These are phyloP conservation scores for Hozukius guyotensis DNA, from an alignment of 2,797 vertebrate genomes.

Conservation along the genomic window DNA sequence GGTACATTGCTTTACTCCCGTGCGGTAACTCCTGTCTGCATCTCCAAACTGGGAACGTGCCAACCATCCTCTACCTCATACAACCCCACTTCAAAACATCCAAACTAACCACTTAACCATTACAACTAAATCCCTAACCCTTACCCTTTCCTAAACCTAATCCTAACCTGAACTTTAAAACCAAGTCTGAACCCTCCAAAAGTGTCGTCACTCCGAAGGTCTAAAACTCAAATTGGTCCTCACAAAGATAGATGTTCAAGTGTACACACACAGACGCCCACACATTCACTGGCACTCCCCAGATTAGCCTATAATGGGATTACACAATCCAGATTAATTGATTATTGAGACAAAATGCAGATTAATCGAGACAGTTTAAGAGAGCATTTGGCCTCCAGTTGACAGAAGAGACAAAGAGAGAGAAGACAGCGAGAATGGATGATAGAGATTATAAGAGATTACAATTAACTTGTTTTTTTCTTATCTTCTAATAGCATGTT, in stretches of 20 bases:
- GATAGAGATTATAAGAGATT: background rate
- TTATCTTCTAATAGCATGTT: background rate
- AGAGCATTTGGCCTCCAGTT: slow-evolving; percentile 13
- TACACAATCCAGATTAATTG: slow-evolving; percentile 72
- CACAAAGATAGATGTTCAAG: background rate
- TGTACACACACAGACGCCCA: background rate
- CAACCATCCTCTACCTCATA: too few relatives aligned
- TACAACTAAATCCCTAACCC: background rate
- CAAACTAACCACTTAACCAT: background rate
- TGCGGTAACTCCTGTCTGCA: too few relatives aligned
- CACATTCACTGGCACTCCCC: slow-evolving; percentile 11
- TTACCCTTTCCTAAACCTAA: background rate
- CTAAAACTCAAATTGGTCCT: background rate
- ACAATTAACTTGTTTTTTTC: background rate
- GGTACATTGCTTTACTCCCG: too few relatives aligned
- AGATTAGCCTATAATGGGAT: slow-evolving; percentile 74
- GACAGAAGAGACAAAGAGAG: background rate
- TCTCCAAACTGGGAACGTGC: too few relatives aligned
- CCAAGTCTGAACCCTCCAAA: background rate
- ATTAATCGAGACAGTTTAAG: slow-evolving; percentile 46
- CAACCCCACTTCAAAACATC: too few relatives aligned
- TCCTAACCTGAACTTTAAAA: background rate
- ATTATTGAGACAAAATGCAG: slow-evolving; percentile 58
- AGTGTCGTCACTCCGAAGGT: background rate
- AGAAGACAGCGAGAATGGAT: background rate